Evolutionary conservation across 2,797 vertebrate species (phyloP).

Genomic region (Galaxias olidus): DNA sequence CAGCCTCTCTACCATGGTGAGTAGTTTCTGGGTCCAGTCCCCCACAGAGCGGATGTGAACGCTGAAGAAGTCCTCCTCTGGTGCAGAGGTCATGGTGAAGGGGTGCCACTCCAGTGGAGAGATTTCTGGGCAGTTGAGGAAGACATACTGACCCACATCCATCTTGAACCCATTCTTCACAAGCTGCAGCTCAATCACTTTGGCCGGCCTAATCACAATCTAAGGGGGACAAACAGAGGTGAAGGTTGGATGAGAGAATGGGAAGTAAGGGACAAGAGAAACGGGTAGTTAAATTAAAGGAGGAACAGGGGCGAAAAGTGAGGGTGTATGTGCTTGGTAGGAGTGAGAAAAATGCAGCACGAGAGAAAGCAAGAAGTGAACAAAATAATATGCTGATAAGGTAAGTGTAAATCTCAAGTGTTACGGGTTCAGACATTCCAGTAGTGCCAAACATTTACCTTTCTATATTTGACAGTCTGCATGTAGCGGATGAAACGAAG

Average conservation of each 20-base stretch:
- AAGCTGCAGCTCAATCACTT: conserved; percentile 90
- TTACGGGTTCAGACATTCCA: too few species aligned
- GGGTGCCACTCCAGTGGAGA: conserved; percentile 92
- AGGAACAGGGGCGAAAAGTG: neutral
- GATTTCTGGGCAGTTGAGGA: conserved; percentile 86
- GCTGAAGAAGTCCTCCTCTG: conserved; percentile 89
- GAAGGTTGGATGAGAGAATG: neutral
- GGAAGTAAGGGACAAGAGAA: neutral
- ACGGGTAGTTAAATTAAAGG: too few species aligned
- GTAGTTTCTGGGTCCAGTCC: conserved; percentile 87
- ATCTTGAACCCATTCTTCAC: conserved; percentile 85
- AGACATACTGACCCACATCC: conserved; percentile 93
- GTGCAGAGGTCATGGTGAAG: conserved; percentile 92
- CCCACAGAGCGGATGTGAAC: conserved; percentile 85
- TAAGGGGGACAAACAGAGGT: conserved; percentile 39
- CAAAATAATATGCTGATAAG: too few species aligned
- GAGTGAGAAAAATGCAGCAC: too few species aligned
- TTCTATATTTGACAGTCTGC: conserved; percentile 83
- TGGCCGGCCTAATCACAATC: conserved; percentile 88
- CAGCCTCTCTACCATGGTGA: conserved; percentile 71
- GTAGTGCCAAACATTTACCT: conserved; percentile 68
- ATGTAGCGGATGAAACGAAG: conserved; percentile 82
- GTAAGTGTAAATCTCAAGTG: too few species aligned
- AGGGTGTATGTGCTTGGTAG: neutral
- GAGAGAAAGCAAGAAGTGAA: too few species aligned